Evolutionary conservation across 2,797 vertebrate species (phyloP).

Genomic region (Echeneis naucrates): DNA sequence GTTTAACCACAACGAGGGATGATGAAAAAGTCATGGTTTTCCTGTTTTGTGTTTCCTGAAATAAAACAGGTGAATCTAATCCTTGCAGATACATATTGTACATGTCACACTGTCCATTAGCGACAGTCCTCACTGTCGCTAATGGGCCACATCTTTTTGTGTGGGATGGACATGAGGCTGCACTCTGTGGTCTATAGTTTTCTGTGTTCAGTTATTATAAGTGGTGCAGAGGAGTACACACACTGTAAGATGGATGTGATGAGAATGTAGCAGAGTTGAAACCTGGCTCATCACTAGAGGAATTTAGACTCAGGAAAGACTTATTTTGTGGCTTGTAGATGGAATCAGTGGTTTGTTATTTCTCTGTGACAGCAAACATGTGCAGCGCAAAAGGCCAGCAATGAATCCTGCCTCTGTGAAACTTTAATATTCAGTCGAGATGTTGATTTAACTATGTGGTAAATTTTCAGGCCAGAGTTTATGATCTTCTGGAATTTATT

Average conservation of each 20-base stretch:
- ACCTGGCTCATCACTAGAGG: slow-evolving; percentile 18
- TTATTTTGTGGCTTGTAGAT: not conserved
- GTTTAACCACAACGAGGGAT: too few species aligned
- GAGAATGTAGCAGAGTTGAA: not conserved
- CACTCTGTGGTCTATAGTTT: not conserved
- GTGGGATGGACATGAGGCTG: not conserved
- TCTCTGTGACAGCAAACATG: not conserved
- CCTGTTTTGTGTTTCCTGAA: not conserved
- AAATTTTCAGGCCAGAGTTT: not conserved
- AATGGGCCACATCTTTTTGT: not conserved
- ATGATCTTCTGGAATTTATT: not conserved
- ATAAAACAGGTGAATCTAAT: not conserved
- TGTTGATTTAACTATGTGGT: not conserved
- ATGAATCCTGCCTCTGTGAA: not conserved
- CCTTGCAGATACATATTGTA: not conserved
- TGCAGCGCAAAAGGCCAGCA: not conserved
- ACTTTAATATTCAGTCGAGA: not conserved
- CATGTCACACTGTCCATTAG: too few species aligned
- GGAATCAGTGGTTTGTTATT: not conserved
- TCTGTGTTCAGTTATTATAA: not conserved
- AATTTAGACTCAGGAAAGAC: not conserved
- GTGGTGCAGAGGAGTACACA: not conserved
- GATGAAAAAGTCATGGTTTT: too few species aligned
- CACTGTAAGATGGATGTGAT: not conserved
- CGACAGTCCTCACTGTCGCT: too few species aligned